phyloP scores from a whole-genome alignment of 2,888 invertebrate genomes.

The Bedellia somnulentella region DNA sequence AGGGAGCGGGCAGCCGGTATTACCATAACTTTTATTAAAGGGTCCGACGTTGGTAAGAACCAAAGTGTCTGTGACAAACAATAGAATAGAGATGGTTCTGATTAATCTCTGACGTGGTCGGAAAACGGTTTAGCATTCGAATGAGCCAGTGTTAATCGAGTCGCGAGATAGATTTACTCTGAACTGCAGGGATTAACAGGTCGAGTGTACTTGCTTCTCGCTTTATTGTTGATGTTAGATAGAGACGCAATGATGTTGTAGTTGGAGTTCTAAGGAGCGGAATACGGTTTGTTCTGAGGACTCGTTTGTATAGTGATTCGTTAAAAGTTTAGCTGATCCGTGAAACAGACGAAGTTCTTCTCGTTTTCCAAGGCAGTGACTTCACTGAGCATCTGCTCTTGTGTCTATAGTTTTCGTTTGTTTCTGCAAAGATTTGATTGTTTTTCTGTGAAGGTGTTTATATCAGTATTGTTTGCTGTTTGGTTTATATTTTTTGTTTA shows the following conservation, averaged over 20 bases:
- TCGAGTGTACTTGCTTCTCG: too few species aligned
- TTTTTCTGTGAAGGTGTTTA: too few species aligned
- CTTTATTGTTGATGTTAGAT: too few species aligned
- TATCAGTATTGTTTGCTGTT: too few species aligned
- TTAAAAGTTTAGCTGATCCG: constrained; percentile 4
- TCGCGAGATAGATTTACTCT: constrained; percentile 13
- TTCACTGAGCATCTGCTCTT: too few species aligned
- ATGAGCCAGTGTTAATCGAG: constrained; percentile 27
- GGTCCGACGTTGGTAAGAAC: constrained; percentile 25
- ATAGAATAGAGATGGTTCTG: constrained; percentile 34
- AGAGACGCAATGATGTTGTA: too few species aligned
- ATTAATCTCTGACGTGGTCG: constrained; percentile 48
- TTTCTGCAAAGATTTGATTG: too few species aligned
- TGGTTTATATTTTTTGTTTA: too few species aligned
- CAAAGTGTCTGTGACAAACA: constrained; percentile 32
- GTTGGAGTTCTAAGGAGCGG: too few species aligned
- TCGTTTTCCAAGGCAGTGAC: constrained; percentile 1
- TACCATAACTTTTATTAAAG: constrained; percentile 60
- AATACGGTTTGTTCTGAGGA: background rate
- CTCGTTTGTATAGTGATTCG: constrained; percentile 3
- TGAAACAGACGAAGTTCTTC: constrained; percentile 2
- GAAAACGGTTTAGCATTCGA: constrained; percentile 41
- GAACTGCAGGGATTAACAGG: too few species aligned
- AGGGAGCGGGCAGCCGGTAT: constrained; percentile 41
- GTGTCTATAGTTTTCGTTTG: too few species aligned